phyloP scores from a whole-genome alignment of 2,888 invertebrate species.

The Leuctra nigra region DNA sequence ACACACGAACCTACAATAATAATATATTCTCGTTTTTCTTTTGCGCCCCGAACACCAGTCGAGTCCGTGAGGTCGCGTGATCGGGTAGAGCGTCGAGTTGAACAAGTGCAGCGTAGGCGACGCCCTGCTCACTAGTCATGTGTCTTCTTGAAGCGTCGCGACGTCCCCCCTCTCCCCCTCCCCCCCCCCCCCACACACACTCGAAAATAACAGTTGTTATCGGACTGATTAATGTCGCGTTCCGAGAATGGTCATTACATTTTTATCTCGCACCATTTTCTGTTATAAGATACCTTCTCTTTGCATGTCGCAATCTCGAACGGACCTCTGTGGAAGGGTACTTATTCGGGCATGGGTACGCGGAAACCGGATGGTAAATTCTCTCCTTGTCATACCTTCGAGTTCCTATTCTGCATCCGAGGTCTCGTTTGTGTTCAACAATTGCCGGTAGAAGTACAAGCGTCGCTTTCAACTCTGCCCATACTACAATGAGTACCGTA shows the following conservation, averaged over 20 bases:
- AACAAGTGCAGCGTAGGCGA: neutral
- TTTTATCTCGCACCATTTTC: neutral
- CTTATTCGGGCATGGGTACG: too few species aligned
- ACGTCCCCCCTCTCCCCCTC: neutral
- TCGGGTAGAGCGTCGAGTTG: neutral
- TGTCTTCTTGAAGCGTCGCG: neutral
- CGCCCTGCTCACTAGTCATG: neutral
- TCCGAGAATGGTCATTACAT: slow-evolving; percentile 3
- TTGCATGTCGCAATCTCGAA: too few species aligned
- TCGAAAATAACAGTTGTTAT: neutral
- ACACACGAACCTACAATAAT: neutral
- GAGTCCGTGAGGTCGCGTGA: neutral
- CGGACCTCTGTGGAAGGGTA: too few species aligned
- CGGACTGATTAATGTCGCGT: neutral
- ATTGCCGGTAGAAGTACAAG: too few species aligned
- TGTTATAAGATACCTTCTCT: neutral
- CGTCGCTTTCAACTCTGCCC: too few species aligned
- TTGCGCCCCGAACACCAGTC: neutral
- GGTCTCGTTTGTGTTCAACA: too few species aligned
- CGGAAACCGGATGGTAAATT: too few species aligned
- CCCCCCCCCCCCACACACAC: neutral
- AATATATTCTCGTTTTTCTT: slow-evolving; percentile 5
- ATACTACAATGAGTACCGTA: too few species aligned
- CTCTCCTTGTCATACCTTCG: too few species aligned
- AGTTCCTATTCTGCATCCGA: too few species aligned